Evolutionary conservation across 2,113 vertebrate genomes (phyloP), one percentile per base, ranked within the genome.

Genomic region (Lophura nycthemera): DNA sequence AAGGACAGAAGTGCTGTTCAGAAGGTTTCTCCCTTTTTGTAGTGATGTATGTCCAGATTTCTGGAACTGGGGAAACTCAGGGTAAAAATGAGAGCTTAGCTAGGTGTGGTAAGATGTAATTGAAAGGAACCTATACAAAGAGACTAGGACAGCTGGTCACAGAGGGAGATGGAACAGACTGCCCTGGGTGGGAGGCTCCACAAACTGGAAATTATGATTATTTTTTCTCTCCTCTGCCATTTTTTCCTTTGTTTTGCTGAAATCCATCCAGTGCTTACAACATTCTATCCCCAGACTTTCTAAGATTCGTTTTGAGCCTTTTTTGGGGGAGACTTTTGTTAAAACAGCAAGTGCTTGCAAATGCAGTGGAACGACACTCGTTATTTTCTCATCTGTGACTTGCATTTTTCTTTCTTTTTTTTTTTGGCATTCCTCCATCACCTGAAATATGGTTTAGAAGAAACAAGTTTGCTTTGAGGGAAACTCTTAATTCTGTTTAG

Each of bases 401-500:
- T 86, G 43, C 12, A 38, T 43, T 85, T 29, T 54, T 54, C 15
- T 73, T 7, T 40, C 29, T 11, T 29, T n/a, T 12, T n/a, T 29
- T 25, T 29, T 92, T 87, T 75, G 71, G 36, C 63, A 66, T 97
- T 96, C 86, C 73, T 82, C 22, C 87, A 60, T 90, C 71, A 71
- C 69, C 81, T 95, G 93, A 97, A 96, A 88, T 48, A 92, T 74
- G 24, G 63, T 65, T 93, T 94, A 56, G 73, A 86, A 90, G 83
- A 93, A 89, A 93, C 1, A 8, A 86, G 73, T 93, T 60, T 97
- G 86, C 83, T 93, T 93, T 94, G 71, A 96, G 71, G 77, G 89
- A 92, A 96, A 65, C 81, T 59, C 83, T 90, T 86, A 84, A 69
- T 96, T 97, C 81, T 89, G 75, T 95, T 97, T 97, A 72, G 61